Conservation (phyloP, 2,113 vertebrate species). For the Micromys minutus region DNA sequence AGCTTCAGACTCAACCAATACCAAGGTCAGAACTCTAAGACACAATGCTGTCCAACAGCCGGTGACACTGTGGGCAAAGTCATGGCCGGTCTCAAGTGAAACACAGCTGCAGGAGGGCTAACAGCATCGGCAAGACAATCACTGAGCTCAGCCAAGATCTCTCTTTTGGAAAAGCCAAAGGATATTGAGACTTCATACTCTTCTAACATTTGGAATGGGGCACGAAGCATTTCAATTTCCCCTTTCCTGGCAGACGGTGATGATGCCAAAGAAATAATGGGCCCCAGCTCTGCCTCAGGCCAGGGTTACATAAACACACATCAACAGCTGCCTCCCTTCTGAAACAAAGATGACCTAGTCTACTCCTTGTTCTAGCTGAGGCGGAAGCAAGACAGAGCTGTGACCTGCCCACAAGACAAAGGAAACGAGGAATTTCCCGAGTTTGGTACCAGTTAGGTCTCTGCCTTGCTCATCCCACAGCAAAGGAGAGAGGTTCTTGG, state of each 20-base stretch:
- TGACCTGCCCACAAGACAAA: background rate
- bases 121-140: background rate
- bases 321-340: background rate
- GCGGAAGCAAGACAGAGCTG: background rate
- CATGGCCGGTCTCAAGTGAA: constrained; percentile 13
- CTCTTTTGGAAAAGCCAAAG: background rate
- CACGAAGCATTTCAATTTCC: background rate
- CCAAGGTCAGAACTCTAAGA: background rate
- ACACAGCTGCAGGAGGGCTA: background rate
- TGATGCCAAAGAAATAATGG: background rate
- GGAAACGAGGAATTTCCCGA: background rate
- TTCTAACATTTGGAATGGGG: background rate
- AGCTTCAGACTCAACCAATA: constrained; percentile 36
- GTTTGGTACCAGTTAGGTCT: background rate
- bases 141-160: background rate
- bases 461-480: background rate
- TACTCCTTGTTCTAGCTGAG: background rate
- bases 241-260: background rate
- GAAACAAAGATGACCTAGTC: background rate
- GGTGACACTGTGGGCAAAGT: background rate
- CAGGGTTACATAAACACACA: background rate
- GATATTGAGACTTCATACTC: constrained; percentile 19
- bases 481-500: background rate
- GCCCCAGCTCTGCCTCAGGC: background rate
- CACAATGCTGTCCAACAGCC: background rate